Conservation (phyloP, 2,797 vertebrate genomes). For the Myotis planiceps region DNA sequence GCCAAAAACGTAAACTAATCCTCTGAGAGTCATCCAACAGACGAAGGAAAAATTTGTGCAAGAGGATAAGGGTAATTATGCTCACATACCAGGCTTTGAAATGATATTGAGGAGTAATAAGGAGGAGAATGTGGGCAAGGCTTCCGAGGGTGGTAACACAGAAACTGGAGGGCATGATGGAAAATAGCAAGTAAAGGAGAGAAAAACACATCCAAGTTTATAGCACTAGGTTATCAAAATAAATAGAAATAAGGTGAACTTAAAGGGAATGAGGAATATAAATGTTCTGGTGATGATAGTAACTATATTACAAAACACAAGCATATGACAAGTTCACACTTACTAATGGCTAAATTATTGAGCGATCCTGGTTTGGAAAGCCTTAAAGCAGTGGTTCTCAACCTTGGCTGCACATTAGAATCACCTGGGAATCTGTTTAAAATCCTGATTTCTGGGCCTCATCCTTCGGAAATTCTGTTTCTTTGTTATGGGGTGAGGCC, state of each 20-base stretch:
- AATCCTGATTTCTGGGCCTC: no score
- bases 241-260: slow-evolving; percentile 8
- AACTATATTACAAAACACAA: not conserved
- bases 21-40: not conserved
- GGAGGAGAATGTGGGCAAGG: slow-evolving; percentile 11
- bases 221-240: slow-evolving; percentile 7
- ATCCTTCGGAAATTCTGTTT: no score
- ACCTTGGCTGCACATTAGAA: no score
- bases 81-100: not conserved
- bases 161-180: not conserved
- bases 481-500: no score
- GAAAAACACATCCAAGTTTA: not conserved
- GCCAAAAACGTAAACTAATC: not conserved
- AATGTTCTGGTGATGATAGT: not conserved
- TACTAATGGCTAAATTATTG: not conserved
- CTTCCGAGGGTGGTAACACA: not conserved
- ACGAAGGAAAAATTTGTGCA: not conserved
- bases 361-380: not conserved
- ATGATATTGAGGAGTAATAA: not conserved
- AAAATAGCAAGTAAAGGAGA: slow-evolving; percentile 38
- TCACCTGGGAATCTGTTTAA: no score
- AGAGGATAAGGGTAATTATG: not conserved
- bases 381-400: not conserved
- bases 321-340: slow-evolving; percentile 59
- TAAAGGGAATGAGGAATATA: not conserved